Evolutionary conservation across 2,797 vertebrate species (phyloP).

Genomic region (Gymnothorax javanicus): DNA sequence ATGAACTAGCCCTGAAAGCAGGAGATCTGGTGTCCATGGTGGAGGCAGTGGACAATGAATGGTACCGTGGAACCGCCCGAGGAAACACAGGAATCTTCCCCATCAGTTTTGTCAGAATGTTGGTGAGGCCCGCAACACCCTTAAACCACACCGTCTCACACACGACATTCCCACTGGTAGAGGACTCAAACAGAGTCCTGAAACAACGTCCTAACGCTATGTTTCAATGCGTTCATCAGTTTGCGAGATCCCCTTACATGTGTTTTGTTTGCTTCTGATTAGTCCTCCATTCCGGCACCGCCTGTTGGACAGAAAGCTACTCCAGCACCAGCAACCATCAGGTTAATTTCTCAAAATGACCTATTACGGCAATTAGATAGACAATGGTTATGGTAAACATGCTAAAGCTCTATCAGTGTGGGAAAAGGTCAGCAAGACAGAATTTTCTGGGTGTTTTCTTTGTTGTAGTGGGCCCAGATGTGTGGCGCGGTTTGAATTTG

Average conservation of each 20-base stretch:
- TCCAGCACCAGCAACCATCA: conserved; percentile 51
- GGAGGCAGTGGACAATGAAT: conserved; percentile 85
- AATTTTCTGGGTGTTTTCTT: neutral
- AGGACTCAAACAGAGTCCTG: neutral
- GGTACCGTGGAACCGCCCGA: conserved; percentile 86
- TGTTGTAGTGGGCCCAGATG: conserved; percentile 81
- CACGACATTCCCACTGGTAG: neutral
- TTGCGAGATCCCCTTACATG: neutral
- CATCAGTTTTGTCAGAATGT: conserved; percentile 78
- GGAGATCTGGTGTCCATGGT: conserved; percentile 85
- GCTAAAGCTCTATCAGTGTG: conserved; percentile 7
- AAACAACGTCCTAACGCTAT: neutral
- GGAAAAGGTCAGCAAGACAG: neutral
- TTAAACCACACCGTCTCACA: neutral
- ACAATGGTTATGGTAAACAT: neutral
- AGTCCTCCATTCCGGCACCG: conserved; percentile 58
- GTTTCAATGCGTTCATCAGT: neutral
- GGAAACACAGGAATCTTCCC: conserved; percentile 87
- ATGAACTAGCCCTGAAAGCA: conserved; percentile 82
- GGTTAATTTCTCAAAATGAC: conserved; percentile 52
- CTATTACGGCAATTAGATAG: neutral
- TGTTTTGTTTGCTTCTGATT: neutral
- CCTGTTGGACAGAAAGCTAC: conserved; percentile 50
- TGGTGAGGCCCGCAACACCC: conserved; percentile 59
- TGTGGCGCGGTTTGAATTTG: conserved; percentile 88